Evolutionary conservation across 2,888 invertebrate genomes (phyloP), one percentile per base, ranked within the genome.

Genomic region (Dolichopus griseipennis): DNA sequence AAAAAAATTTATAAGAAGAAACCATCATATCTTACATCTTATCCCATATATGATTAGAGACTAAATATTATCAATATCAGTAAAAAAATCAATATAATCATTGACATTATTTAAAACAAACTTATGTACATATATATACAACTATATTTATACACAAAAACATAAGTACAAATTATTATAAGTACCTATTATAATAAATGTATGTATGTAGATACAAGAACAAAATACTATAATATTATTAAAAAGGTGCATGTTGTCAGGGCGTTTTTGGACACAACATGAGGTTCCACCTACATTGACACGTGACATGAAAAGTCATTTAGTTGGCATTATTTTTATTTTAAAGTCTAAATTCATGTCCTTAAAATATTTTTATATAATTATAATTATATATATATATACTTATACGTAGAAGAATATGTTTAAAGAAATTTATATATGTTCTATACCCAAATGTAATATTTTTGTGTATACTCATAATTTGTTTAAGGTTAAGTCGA

Each of bases 281-380:
- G 70, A 73, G 72, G 73, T 74, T 72, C 73, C 73, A 73, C 73
- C 73, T 73, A 72, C 72, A 72, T 72, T 74, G 75, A 75, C 75
- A 75, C 74, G 74, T 75, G 74, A 75, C 75, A 75, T 71, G 72
- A 72, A 73, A 75, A 74, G 72, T 75, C 75, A 75, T 74, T 74
- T 52, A 18, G 18, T 52, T 52, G 15, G 52, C 18, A 52, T 52
- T 52, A 12, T 52, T 52, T 15, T 52, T 52, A 12, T 52, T 52
- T 52, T 52, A 18, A 52, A 52, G 52, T 52, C 18, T 7, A 52
- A 52, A 52, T 52, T 52, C 52, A 52, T 52, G 52, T 52, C 52
- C 52, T 52, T 1, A 52, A 52, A 52, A 52, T 52, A 52, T 52
- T 52, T 15, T 52, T 18, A 12, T 2, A 52, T 52, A 18, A 52